Conservation (phyloP, 2,888 invertebrate genomes). For the Epistrophe grossulariae region DNA sequence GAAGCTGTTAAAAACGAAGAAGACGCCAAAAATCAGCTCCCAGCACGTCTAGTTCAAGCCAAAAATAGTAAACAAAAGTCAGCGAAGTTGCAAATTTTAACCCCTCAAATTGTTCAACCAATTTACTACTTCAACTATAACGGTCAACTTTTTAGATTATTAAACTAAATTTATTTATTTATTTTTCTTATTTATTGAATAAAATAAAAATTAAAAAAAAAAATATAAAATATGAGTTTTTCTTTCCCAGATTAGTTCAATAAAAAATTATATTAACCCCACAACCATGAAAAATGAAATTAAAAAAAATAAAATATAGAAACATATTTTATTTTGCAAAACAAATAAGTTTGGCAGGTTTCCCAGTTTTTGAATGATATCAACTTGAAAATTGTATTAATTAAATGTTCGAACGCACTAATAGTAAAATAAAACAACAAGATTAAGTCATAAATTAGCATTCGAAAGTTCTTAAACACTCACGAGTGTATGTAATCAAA, state of each 20-base stretch:
- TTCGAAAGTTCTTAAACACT: slow-evolving; percentile 16
- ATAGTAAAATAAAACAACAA: neutral
- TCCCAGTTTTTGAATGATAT: slow-evolving; percentile 27
- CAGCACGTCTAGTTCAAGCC: slow-evolving; percentile 30
- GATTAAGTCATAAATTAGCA: slow-evolving; percentile 21
- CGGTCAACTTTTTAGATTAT: slow-evolving; percentile 52
- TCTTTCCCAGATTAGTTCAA: neutral
- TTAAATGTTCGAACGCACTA: neutral
- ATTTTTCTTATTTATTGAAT: slow-evolving; percentile 40
- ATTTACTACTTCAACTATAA: slow-evolving; percentile 53
- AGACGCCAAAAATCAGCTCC: slow-evolving; percentile 15
- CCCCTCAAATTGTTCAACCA: slow-evolving; percentile 25
- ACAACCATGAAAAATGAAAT: slow-evolving; percentile 14
- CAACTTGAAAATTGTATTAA: slow-evolving; percentile 25
- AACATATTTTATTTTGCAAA: neutral
- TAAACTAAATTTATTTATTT: slow-evolving; percentile 33
- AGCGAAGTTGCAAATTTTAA: slow-evolving; percentile 39
- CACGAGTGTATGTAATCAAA: slow-evolving; percentile 4
- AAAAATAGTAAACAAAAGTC: slow-evolving; percentile 11
- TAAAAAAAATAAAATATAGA: neutral
- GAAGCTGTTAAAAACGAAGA: slow-evolving; percentile 53
- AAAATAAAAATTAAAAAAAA: slow-evolving; percentile 3
- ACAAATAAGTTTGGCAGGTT: slow-evolving; percentile 22
- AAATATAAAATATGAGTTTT: neutral
- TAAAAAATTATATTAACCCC: slow-evolving; percentile 1